Percentiles rank a stretch among this genome's conserved stretches.
Conservation (phyloP, 64 coral and sea anemone genomes). For the Cladopsammia gracilis region DNA sequence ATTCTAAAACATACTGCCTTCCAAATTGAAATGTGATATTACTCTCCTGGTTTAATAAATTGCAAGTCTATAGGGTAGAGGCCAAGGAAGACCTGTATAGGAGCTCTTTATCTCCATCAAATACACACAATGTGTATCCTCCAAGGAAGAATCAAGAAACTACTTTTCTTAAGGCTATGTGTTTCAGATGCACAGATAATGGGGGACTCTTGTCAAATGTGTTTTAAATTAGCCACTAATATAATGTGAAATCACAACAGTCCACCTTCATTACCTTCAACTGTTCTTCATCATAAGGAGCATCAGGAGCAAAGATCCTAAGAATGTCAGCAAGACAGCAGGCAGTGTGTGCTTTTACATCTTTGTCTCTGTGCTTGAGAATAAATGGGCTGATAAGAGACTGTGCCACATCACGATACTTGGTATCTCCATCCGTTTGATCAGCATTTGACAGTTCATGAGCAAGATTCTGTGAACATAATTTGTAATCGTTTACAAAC, state of each 20-base stretch:
- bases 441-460: constrained; percentile 75
- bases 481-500: not conserved
- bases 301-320: constrained; percentile 86
- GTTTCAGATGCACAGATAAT: too few species aligned
- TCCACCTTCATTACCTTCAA: constrained; percentile 55
- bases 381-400: constrained; percentile 74
- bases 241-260: not conserved
- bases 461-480: constrained; percentile 64
- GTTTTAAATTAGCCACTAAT: not conserved
- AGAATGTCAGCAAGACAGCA: constrained; percentile 86
- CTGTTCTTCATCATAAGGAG: constrained; percentile 69
- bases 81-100: too few species aligned
- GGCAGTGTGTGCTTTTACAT: constrained; percentile 76
- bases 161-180: too few species aligned
- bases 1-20: not conserved
- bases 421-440: constrained; percentile 44
- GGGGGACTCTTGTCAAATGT: too few species aligned
- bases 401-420: constrained; percentile 35
- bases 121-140: too few species aligned
- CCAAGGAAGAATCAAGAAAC: too few species aligned
- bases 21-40: too few species aligned
- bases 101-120: too few species aligned
- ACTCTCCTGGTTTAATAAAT: too few species aligned
- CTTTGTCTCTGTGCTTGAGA: constrained; percentile 91
- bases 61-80: too few species aligned